Evolutionary conservation across 2,113 vertebrate species (phyloP).

Genomic region (Aspiorhynchus laticeps): DNA sequence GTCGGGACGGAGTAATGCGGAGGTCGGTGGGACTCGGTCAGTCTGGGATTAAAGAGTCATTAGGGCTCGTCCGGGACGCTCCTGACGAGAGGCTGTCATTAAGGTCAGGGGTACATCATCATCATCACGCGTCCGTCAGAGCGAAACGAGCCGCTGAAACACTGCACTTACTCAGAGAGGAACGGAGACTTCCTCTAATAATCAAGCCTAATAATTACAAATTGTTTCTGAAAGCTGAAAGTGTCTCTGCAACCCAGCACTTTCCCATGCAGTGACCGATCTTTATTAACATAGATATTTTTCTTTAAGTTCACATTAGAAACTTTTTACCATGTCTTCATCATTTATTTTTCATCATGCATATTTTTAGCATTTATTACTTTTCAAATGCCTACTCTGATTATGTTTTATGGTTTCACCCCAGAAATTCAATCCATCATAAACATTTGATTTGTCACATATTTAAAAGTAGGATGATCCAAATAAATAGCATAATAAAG

Average conservation of each 20-base stretch:
- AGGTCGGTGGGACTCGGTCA: constrained; percentile 84
- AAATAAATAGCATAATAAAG: not conserved
- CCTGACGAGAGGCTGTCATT: constrained; percentile 74
- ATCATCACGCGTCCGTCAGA: constrained; percentile 67
- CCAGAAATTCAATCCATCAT: not conserved
- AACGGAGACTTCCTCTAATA: constrained; percentile 66
- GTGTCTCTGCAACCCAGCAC: not conserved
- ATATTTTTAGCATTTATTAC: not conserved
- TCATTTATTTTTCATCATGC: not conserved
- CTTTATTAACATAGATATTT: too few species aligned
- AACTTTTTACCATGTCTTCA: not conserved
- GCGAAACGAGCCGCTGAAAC: constrained; percentile 67
- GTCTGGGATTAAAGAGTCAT: constrained; percentile 87
- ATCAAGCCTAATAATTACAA: constrained; percentile 73
- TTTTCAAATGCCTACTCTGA: not conserved
- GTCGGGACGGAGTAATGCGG: constrained; percentile 75
- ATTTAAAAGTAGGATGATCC: not conserved
- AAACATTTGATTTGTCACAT: not conserved
- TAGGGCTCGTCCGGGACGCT: constrained; percentile 68
- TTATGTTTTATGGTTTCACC: not conserved
- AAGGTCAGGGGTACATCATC: constrained; percentile 76
- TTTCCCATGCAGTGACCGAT: not conserved
- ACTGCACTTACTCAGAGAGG: constrained; percentile 66
- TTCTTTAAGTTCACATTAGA: not conserved
- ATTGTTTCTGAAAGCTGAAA: constrained; percentile 61